Base-by-base conservation (phyloP, 2,797 vertebrate species). In the Notolabrus celidotus region DNA sequence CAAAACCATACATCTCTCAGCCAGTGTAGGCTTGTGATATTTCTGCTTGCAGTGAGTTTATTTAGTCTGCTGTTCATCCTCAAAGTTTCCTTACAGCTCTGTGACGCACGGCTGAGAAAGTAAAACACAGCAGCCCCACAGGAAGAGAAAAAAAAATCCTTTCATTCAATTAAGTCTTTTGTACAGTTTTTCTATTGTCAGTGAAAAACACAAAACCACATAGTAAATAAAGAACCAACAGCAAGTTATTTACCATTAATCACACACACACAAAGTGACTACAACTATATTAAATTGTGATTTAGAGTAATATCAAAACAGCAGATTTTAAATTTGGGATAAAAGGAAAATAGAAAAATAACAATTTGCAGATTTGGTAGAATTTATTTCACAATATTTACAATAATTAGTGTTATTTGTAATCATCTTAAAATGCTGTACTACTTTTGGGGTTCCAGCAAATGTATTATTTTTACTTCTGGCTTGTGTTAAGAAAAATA, bases 31-130 rank as follows among this genome's bases (percentile, higher is more conserved):
- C 58, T 62, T 79, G 64, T 76, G 55, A 79, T 67, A 58, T 74
- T 75, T 52, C 74, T 85, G 65, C 71, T 66, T 86, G 74, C 60
- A 79, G 16, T 43, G 36, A 67, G 85, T 86, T 89, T 90, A 89
- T 90, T 89, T 89, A 74, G 70, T 84, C 71, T 90, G 83, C 76
- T 83, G 71, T 79, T 89, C 80, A 86, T 87, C 82, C 86, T 85
- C 66, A 84, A 71, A 77, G 63, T 81, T 55, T 66, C 63, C 73
- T 74, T 74, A 74, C 69, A 80, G 80, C 56, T 77, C 76, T 80
- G 66, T 60, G 71, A 71, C 3, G 71, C 80, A 70, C 56, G 75
- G 33, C 61, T 71, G 83, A 80, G 52, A 72, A 84, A 84, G 69
- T 55, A 76, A 83, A 88, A 84, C 67, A 83, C 47, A 67, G 10